phyloP scores from a whole-genome alignment of 2,113 vertebrate species.

The Ranitomeya variabilis region DNA sequence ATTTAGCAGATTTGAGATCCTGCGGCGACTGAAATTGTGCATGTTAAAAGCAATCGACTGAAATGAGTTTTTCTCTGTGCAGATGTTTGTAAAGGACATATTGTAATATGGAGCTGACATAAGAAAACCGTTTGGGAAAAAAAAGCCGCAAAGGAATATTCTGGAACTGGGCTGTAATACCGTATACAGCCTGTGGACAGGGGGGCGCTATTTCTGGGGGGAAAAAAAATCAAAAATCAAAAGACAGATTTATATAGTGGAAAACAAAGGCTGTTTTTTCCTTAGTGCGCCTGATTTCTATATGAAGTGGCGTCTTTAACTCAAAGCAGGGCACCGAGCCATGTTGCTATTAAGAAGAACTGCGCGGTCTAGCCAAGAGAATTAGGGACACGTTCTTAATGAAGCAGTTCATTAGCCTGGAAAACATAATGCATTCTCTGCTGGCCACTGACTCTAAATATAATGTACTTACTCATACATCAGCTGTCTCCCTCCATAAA shows the following conservation, averaged over 20 bases:
- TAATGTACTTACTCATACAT: conserved; percentile 52
- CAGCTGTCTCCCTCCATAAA: conserved; percentile 39
- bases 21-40: conserved; percentile 7
- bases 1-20: background rate
- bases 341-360: conserved; percentile 43
- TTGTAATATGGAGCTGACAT: background rate
- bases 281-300: background rate
- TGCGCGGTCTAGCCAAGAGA: conserved; percentile 35
- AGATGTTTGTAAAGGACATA: background rate
- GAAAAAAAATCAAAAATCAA: too few relatives aligned
- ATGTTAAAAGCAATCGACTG: background rate
- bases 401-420: conserved; percentile 46
- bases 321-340: conserved; percentile 32
- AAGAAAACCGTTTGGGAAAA: background rate
- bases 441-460: conserved; percentile 47
- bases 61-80: background rate
- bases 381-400: conserved; percentile 49
- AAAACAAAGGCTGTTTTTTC: background rate
- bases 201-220: background rate
- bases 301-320: conserved; percentile 14
- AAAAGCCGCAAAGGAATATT: background rate
- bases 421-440: conserved; percentile 51
- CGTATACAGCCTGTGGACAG: background rate
- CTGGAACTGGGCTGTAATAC: background rate
- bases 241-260: background rate